Base-by-base conservation (phyloP, 2,797 vertebrate genomes). In the Erethizon dorsatum region DNA sequence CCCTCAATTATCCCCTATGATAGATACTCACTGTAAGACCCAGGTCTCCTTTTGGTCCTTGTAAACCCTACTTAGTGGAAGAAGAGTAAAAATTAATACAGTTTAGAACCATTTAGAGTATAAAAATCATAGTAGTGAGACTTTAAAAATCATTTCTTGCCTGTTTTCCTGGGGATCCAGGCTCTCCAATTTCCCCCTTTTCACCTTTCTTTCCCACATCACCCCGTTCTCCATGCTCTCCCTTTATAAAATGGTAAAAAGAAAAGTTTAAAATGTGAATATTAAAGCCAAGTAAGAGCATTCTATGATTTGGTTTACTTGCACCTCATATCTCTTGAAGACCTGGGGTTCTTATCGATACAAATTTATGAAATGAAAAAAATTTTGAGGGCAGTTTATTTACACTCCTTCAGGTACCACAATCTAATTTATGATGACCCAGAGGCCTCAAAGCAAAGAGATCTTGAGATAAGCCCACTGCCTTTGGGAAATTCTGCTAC, bases 1-100 rank as follows among this genome's bases (percentile, higher is more conserved):
- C 56, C 26, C 83, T 91, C 89, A 77, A 20, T 87, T 84, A 69
- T 33, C 52, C 56, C 80, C n/a, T 31, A 9, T 52, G 84, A 65
- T 20, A 45, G 45, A n/a, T 95, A 99, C 99, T 99, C 97, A 99
- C 99, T 0, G 99, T 99, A 18, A 99, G 98, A 96, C 99, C 99
- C 56, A 98, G 83, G 45, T 99, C 99, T 86, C 99, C 99, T 97
- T 99, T 99, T 61, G 97, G 97, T 98, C 99, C 99, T 52, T 33
- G 87, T 97, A 91, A 96, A 54, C 99, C 99, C 99, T 99, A 97
- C 73, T 97, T 98, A 92, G 0, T 0, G 33, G 94, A 89, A 98
- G 0, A 98, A 94, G 52, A 83, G 56, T 12, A 93, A 45, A 41
- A 88, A 95, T 98, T 97, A 98, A 0, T 69, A 73, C 85, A 52